phyloP scores from a whole-genome alignment of 2,797 vertebrate genomes.

The Pseudomugil gertrudae region DNA sequence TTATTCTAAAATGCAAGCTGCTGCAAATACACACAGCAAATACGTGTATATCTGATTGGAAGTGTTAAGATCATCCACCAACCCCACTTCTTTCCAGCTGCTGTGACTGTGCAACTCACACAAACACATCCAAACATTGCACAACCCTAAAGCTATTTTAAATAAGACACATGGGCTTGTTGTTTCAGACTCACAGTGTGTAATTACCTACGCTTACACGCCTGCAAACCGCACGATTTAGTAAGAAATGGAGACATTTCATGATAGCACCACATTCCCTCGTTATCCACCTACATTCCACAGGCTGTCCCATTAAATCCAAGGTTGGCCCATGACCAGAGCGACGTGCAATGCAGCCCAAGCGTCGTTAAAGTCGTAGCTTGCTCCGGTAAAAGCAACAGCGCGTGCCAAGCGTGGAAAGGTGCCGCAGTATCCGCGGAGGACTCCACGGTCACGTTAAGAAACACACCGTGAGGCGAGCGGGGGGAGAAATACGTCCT shows the following conservation, averaged over 20 bases:
- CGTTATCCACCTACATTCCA: conserved; percentile 42
- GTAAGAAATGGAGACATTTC: not conserved
- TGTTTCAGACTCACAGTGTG: not conserved
- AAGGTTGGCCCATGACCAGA: conserved; percentile 9
- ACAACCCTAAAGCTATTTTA: not conserved
- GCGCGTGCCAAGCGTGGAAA: conserved; percentile 61
- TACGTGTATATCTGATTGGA: too few species aligned
- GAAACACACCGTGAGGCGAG: conserved; percentile 30
- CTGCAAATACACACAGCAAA: not conserved
- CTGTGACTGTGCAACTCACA: not conserved
- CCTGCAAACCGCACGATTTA: not conserved
- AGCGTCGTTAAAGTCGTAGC: conserved; percentile 20
- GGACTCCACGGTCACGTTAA: conserved; percentile 46
- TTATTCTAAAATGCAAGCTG: not conserved
- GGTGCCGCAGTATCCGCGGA: conserved; percentile 42
- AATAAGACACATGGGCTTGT: not conserved
- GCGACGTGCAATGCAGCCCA: not conserved
- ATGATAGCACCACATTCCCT: not conserved
- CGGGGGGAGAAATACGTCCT: not conserved
- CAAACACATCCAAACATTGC: not conserved
- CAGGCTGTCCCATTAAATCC: conserved; percentile 35
- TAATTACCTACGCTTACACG: not conserved
- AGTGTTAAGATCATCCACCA: too few species aligned
- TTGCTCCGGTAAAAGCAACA: conserved; percentile 32
- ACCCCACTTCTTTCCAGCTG: not conserved